phyloP scores from a whole-genome alignment of 2,888 invertebrate genomes.

The Cheilosia soror region DNA sequence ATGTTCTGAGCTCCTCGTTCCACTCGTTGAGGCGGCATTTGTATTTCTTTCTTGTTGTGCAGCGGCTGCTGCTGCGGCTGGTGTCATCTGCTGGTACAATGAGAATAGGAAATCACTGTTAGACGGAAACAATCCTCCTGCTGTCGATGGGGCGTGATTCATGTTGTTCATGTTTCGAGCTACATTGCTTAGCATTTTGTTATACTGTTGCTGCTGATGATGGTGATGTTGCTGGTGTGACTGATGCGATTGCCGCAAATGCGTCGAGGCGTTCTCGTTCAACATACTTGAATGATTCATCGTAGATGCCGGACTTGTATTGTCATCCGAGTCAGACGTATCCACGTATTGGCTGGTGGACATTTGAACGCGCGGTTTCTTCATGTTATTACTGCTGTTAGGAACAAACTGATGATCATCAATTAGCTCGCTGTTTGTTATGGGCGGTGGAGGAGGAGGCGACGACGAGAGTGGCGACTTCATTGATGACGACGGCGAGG shows the following conservation, averaged over 20 bases:
- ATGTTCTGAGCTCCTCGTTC: slow-evolving; percentile 82
- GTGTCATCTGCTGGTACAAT: slow-evolving; percentile 82
- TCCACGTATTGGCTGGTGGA: slow-evolving; percentile 56
- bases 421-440: slow-evolving; percentile 58
- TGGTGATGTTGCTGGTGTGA: slow-evolving; percentile 68
- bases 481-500: slow-evolving; percentile 83
- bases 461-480: slow-evolving; percentile 82
- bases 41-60: slow-evolving; percentile 79
- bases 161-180: slow-evolving; percentile 57
- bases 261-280: slow-evolving; percentile 76
- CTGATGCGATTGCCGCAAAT: slow-evolving; percentile 39
- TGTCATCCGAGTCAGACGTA: slow-evolving; percentile 80
- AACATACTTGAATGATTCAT: slow-evolving; percentile 77
- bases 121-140: slow-evolving; percentile 79
- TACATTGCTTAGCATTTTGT: slow-evolving; percentile 60
- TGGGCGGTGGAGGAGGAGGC: slow-evolving; percentile 77
- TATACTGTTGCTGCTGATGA: slow-evolving; percentile 72
- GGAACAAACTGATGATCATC: slow-evolving; percentile 73
- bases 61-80: slow-evolving; percentile 77
- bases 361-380: slow-evolving; percentile 81
- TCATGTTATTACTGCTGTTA: slow-evolving; percentile 79
- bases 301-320: slow-evolving; percentile 78
- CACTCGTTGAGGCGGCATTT: slow-evolving; percentile 62
- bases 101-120: slow-evolving; percentile 83
- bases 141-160: slow-evolving; percentile 70